phyloP scores from a whole-genome alignment of 2,113 vertebrate species.

The Alces alces region DNA sequence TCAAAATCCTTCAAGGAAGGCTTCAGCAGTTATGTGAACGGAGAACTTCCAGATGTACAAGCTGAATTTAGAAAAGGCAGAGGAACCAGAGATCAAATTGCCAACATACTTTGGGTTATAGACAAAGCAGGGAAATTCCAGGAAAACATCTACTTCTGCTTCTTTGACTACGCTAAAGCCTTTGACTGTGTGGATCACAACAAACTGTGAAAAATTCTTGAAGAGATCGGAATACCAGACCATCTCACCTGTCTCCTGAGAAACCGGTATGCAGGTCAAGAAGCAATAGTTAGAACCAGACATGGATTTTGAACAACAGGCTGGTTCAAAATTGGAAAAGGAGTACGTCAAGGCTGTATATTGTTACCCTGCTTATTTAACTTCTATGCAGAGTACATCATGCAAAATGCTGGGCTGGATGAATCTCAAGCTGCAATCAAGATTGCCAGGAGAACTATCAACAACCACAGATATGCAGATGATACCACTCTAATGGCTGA shows the following conservation, averaged over 20 bases:
- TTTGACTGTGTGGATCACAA: not conserved
- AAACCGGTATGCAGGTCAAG: not conserved
- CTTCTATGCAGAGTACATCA: not conserved
- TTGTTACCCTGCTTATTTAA: not conserved
- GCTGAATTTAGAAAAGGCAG: not conserved
- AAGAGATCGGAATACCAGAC: not conserved
- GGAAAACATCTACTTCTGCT: not conserved
- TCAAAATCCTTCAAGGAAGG: not conserved
- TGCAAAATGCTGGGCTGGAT: not conserved
- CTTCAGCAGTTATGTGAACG: not conserved
- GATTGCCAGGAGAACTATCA: not conserved
- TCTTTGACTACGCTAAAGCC: not conserved
- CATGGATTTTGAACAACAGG: not conserved
- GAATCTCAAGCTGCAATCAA: not conserved
- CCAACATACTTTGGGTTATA: not conserved
- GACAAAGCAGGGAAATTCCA: not conserved
- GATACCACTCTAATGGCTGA: not conserved
- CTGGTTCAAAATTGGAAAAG: not conserved
- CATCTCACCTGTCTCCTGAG: not conserved
- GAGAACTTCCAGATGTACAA: not conserved
- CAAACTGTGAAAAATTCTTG: not conserved
- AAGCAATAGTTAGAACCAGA: not conserved
- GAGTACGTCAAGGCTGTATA: not conserved
- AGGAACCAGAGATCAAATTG: not conserved
- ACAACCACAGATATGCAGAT: not conserved